Conservation (phyloP, 1,140 invertebrate genomes). For the Bombus confusus region DNA sequence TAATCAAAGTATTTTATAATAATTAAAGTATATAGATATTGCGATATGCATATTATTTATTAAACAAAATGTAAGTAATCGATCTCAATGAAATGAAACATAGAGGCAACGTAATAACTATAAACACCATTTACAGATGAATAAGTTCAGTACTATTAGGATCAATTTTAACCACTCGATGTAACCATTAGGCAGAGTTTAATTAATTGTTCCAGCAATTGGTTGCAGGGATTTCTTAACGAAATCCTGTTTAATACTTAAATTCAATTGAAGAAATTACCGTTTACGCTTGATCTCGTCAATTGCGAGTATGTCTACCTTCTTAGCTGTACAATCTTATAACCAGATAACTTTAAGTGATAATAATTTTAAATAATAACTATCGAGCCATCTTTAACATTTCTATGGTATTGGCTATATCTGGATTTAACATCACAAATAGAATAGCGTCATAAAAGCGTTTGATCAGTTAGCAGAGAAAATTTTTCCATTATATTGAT, state of each 20-base stretch:
- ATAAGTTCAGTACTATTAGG: background rate
- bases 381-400: too few relatives aligned
- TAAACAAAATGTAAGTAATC: background rate
- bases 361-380: background rate
- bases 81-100: background rate
- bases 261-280: constrained; percentile 34
- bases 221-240: constrained; percentile 20
- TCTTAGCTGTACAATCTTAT: background rate
- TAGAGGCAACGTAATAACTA: background rate
- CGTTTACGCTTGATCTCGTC: constrained; percentile 23
- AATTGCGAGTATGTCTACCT: constrained; percentile 16
- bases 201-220: constrained; percentile 44
- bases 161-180: constrained; percentile 22
- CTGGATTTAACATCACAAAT: too few relatives aligned
- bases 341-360: background rate
- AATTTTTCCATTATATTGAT: too few relatives aligned
- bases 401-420: too few relatives aligned
- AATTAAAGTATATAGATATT: too few relatives aligned
- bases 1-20: too few relatives aligned
- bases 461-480: too few relatives aligned
- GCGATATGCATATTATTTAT: too few relatives aligned
- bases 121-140: background rate
- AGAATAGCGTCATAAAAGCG: too few relatives aligned
- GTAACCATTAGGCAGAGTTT: constrained; percentile 15
- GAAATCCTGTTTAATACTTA: constrained; percentile 18